Conservation (phyloP, 2,888 invertebrate species). For the Rhamnusium bicolor region DNA sequence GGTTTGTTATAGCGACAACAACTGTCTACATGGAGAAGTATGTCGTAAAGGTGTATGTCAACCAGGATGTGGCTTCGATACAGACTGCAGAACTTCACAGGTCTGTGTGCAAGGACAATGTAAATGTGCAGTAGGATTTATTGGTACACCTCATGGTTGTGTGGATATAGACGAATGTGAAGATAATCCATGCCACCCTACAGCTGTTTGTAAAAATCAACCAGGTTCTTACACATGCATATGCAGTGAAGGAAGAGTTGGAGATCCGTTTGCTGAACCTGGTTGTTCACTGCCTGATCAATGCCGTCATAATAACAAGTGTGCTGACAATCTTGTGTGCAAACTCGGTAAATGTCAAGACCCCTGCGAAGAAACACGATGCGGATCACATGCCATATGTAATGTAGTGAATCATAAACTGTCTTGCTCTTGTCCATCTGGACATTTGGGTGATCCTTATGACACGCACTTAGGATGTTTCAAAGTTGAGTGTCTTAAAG, state of each 20-base stretch:
- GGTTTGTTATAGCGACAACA: constrained; percentile 91
- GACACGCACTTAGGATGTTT: constrained; percentile 87
- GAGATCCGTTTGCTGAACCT: constrained; percentile 80
- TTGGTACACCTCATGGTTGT: constrained; percentile 82
- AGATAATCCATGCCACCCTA: constrained; percentile 84
- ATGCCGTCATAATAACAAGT: constrained; percentile 83
- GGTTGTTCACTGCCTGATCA: constrained; percentile 86
- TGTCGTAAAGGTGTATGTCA: constrained; percentile 87
- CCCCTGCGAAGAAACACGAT: constrained; percentile 82
- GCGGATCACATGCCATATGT: constrained; percentile 86
- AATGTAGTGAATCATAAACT: constrained; percentile 81
- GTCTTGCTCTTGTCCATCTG: constrained; percentile 84
- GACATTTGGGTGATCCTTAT: constrained; percentile 86
- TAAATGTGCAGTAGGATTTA: constrained; percentile 84
- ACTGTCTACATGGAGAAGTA: constrained; percentile 91
- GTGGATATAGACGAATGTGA: constrained; percentile 89
- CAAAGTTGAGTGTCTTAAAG: constrained; percentile 88
- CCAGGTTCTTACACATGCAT: constrained; percentile 86
- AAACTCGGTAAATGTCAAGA: constrained; percentile 84
- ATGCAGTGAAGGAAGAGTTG: constrained; percentile 86
- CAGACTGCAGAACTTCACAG: constrained; percentile 86
- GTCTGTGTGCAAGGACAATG: constrained; percentile 84
- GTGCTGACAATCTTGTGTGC: constrained; percentile 84
- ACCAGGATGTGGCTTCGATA: constrained; percentile 86
- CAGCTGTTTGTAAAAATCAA: constrained; percentile 85